Base-by-base conservation (phyloP, 2,797 vertebrate genomes). In the Anguilla anguilla region DNA sequence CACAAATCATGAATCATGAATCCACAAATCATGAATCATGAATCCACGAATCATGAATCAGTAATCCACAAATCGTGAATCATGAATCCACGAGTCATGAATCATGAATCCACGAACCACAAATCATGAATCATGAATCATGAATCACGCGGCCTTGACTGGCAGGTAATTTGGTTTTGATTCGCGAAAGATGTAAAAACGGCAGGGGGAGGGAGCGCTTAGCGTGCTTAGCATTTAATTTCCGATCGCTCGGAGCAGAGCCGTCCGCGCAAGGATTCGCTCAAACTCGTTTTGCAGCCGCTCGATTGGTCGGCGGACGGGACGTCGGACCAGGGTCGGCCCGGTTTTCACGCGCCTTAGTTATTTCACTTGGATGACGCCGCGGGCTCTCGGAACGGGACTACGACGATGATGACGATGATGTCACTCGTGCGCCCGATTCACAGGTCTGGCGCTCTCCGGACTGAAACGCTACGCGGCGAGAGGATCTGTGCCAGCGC, bases 221-320 rank as follows among this genome's bases (percentile, higher is more conserved):
- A 67, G 64, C 25, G 22, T 2, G 4, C 39, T 39, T 39, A 39
- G 64, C 43, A 90, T 90, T 79, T 90, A 85, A 90, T 90, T 85
- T 85, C 82, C 92, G 86, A 91, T 89, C 91, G 87, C 84, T 82
- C 90, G 86, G 43, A 86, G 85, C 89, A 90, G 91, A 91, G 89
- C 90, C 67, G 87, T 90, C 89, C 89, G 90, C 84, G 22, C 86
- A 72, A 92, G 53, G 46, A 88, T 90, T 89, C 55, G 86, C 90
- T 39, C 39, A 39, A 39, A 2, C 39, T 39, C 39, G 2, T 39
- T 39, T 39, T 39, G 39, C 39, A 39, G 39, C 86, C 89, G 88
- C 85, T 88, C 87, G 88, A 91, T 85, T 87, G 90, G 72, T 88
- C 82, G n/a, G 88, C 39, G 77, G 67, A 86, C 0, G 74, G 90